Evolutionary conservation across 1,140 invertebrate species (phyloP), one percentile per base, ranked within the genome.

Genomic region (Samia ricini): DNA sequence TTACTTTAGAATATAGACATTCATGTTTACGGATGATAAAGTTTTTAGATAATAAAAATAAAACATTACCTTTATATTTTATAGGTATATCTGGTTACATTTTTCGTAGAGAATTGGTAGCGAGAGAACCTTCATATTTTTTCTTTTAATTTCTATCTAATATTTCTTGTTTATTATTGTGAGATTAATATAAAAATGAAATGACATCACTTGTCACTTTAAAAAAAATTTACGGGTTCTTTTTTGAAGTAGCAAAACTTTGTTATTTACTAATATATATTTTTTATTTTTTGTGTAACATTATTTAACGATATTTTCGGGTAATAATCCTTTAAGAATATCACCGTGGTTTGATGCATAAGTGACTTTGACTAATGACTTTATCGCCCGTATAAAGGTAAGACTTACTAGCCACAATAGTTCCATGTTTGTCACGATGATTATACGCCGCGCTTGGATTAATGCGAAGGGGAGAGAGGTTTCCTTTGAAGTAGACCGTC

Each of bases 401-500:
- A 76, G 70, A 74, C 73, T 68, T 77, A 79, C 74, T 55, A 69
- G 67, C 26, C 58, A 48, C 50, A 56, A 64, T 72, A 72, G 71
- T 69, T 76, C 71, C 67, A 72, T 70, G 69, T 76, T 78, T 78
- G 81, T 83, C 79, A 81, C 81, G 74, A 78, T 80, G 77, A 85
- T 84, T 87, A 81, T 76, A 76, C 70, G 69, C 55, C 55, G 51
- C 57, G 50, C 22, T 22, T 21, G 51, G 57, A 51, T 60, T 57
- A 62, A 54, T 60, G 55, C 33, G 20, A 62, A 56, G 60, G 24
- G 23, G 62, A 61, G 67, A 68, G 65, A 10, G 60, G 59, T 62
- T 64, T 71, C 70, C 79, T 89, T 89, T 89, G 85, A 89, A 73
- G 83, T 87, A 26, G 59, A 59, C 83, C 77, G 81, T 63, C 86